phyloP scores from a whole-genome alignment of 2,888 invertebrate species.

The Melanotus villosus region DNA sequence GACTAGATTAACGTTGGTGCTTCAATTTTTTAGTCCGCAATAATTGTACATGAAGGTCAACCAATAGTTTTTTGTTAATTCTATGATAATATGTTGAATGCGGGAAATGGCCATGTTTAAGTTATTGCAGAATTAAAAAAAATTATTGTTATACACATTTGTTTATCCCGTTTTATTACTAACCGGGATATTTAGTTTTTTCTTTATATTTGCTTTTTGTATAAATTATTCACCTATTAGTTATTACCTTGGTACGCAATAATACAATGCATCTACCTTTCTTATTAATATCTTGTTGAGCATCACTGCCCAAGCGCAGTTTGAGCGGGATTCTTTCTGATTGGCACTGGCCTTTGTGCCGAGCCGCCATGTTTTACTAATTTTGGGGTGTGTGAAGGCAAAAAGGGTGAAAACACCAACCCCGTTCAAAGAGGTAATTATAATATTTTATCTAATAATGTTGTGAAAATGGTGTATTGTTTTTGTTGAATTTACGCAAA shows the following conservation, averaged over 20 bases:
- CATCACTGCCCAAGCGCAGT: constrained; percentile 49
- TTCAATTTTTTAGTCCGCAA: too few species aligned
- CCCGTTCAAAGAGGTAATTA: constrained; percentile 62
- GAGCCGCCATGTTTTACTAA: constrained; percentile 84
- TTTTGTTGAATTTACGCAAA: constrained; percentile 1
- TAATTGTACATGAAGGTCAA: too few species aligned
- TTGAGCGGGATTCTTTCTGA: constrained; percentile 62
- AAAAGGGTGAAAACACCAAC: constrained; percentile 63
- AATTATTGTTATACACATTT: too few species aligned
- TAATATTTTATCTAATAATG: constrained; percentile 45
- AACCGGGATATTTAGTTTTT: too few species aligned
- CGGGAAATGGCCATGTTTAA: too few species aligned
- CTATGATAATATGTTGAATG: too few species aligned
- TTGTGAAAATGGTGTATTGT: constrained; percentile 22
- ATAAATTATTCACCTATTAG: neutral
- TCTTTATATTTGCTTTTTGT: too few species aligned
- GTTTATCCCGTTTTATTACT: too few species aligned
- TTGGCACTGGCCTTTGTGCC: constrained; percentile 65
- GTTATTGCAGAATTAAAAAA: too few species aligned
- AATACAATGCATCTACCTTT: neutral
- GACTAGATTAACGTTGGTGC: too few species aligned
- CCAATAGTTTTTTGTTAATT: too few species aligned
- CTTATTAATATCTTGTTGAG: constrained; percentile 10
- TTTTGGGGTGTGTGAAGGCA: constrained; percentile 74
- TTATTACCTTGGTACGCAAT: neutral